A percentile compares a stretch with the other conserved stretches of the same genome.
These are phyloP conservation scores for Fundulus diaphanus DNA, from an alignment of 2,797 vertebrate species.

Conservation along the genomic window DNA sequence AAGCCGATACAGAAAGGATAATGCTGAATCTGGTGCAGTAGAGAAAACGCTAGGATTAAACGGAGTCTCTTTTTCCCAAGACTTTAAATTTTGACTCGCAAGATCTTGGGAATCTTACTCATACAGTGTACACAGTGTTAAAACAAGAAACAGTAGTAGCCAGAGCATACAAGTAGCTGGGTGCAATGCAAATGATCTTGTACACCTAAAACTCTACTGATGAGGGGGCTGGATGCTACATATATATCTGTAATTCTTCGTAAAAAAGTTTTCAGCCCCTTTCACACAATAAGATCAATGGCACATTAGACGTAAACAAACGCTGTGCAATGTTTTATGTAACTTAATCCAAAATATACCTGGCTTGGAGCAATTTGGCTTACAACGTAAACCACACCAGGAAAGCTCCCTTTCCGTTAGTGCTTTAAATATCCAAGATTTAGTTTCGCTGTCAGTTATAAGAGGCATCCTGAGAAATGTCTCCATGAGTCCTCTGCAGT, in stretches of 20 bases:
- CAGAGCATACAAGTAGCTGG: background rate
- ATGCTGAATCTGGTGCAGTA: too few species aligned
- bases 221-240: background rate
- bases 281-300: background rate
- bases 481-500: constrained; percentile 39
- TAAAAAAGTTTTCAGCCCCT: background rate
- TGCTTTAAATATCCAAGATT: background rate
- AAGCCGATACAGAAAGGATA: too few species aligned
- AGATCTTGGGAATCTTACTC: too few species aligned
- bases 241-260: background rate
- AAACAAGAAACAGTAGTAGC: too few species aligned
- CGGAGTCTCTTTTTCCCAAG: too few species aligned
- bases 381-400: background rate
- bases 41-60: too few species aligned
- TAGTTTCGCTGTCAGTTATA: background rate
- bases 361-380: background rate
- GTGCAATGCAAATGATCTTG: background rate
- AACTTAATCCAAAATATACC: background rate
- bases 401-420: background rate
- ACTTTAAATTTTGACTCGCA: too few species aligned
- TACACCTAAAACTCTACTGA: background rate
- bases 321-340: background rate
- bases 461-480: background rate
- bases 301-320: background rate
- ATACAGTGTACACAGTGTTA: too few species aligned